A percentile compares a stretch with the other conserved stretches of the same genome.
These are phyloP conservation scores for Cheilosia vulpina DNA, from an alignment of 2,888 invertebrate genomes.

Conservation along the genomic window DNA sequence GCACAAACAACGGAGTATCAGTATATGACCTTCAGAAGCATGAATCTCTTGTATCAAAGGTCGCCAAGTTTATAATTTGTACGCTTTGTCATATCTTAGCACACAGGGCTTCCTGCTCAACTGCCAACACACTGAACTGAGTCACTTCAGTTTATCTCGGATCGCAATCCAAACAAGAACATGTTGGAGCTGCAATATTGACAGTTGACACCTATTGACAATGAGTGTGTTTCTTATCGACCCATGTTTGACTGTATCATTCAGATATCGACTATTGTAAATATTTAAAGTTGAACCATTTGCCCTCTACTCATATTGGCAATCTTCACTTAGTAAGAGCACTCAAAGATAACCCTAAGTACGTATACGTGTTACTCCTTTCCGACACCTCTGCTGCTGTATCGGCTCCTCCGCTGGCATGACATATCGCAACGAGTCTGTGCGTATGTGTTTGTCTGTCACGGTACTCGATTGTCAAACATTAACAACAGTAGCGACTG, in stretches of 20 bases:
- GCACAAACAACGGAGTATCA: no score
- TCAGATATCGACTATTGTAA: constrained; percentile 21
- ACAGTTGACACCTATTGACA: constrained; percentile 1
- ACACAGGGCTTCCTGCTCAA: neutral
- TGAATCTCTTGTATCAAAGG: no score
- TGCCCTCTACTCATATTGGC: constrained; percentile 3
- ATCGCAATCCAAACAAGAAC: neutral
- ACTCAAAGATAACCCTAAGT: constrained; percentile 21
- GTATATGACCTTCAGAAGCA: no score
- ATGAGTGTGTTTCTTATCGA: neutral
- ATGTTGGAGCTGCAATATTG: constrained; percentile 9
- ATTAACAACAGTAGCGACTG: constrained; percentile 53
- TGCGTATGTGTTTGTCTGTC: constrained; percentile 10
- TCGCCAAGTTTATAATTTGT: no score
- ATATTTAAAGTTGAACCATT: constrained; percentile 16
- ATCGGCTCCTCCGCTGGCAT: neutral
- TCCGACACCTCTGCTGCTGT: neutral
- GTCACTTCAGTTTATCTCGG: constrained; percentile 9
- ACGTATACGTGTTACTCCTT: constrained; percentile 3
- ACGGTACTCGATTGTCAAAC: constrained; percentile 48
- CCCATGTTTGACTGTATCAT: neutral
- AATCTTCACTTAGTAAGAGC: constrained; percentile 6
- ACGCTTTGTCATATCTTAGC: no score
- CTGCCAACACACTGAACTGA: neutral
- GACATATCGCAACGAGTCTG: neutral